These are phyloP conservation scores for Pseudochirops corinnae DNA, from an alignment of 2,797 vertebrate species.

Conservation along the genomic window DNA sequence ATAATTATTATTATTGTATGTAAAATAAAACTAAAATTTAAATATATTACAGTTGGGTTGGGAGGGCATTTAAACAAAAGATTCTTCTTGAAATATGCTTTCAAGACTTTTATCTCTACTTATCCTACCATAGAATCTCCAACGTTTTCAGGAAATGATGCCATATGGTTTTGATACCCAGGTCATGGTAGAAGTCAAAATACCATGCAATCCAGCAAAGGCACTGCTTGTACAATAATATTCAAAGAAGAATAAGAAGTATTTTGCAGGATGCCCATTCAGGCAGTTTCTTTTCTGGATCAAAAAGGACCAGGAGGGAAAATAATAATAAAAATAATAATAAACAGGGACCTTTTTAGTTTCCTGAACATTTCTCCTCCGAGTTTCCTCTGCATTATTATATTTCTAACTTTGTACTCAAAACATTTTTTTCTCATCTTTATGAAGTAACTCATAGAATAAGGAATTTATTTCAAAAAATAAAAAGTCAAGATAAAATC, in stretches of 20 bases:
- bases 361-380: background rate
- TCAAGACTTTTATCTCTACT: background rate
- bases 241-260: background rate
- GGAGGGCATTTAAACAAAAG: background rate
- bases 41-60: background rate
- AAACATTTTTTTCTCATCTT: slow-evolving; percentile 66
- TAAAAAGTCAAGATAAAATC: slow-evolving; percentile 72
- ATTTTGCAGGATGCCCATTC: background rate
- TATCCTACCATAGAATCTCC: background rate
- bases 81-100: background rate
- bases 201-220: background rate
- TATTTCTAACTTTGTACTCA: slow-evolving; percentile 54
- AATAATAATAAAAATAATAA: background rate
- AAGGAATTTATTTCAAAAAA: slow-evolving; percentile 64
- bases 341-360: background rate
- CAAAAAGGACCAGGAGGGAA: background rate
- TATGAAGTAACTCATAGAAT: slow-evolving; percentile 53
- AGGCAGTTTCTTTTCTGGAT: background rate
- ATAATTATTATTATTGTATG: background rate
- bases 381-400: slow-evolving; percentile 40
- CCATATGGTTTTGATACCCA: background rate
- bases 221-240: background rate
- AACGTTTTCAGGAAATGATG: background rate
- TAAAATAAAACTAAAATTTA: background rate
- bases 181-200: background rate